These are phyloP conservation scores for Lithobates sylvaticus DNA, from an alignment of 2,797 vertebrate genomes.

Conservation along the genomic window DNA sequence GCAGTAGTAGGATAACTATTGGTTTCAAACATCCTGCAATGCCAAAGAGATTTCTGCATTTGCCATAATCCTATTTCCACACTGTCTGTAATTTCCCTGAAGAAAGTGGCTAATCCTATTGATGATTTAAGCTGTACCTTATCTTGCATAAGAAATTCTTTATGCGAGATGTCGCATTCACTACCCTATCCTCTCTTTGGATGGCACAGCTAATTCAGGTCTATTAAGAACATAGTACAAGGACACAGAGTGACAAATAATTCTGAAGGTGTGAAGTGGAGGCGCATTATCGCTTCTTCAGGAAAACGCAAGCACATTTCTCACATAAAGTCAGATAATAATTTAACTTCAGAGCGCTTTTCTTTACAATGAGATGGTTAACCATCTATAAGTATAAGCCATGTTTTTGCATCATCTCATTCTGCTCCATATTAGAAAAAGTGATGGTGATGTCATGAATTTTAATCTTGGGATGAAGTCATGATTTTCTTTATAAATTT, in stretches of 20 bases:
- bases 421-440: background rate
- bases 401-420: slow-evolving; percentile 15
- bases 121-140: slow-evolving; percentile 54
- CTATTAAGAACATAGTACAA: slow-evolving; percentile 36
- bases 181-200: slow-evolving; percentile 19
- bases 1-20: background rate
- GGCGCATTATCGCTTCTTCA: slow-evolving; percentile 19
- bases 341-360: slow-evolving; percentile 5
- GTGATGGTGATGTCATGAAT: slow-evolving; percentile 1
- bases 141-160: slow-evolving; percentile 49
- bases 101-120: slow-evolving; percentile 57
- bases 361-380: slow-evolving; percentile 14
- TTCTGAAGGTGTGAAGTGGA: slow-evolving; percentile 2
- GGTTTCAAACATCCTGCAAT: slow-evolving; percentile 15
- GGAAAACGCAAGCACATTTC: slow-evolving; percentile 16
- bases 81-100: slow-evolving; percentile 52
- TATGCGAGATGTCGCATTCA: slow-evolving; percentile 22
- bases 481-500: slow-evolving; percentile 24
- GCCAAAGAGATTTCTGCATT: slow-evolving; percentile 30
- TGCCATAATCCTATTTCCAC: slow-evolving; percentile 53
- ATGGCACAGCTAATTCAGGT: slow-evolving; percentile 45
- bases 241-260: slow-evolving; percentile 51
- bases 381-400: background rate
- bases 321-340: slow-evolving; percentile 1
- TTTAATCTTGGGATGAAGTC: slow-evolving; percentile 46